phyloP scores from a whole-genome alignment of 2,113 vertebrate genomes.

The Coreoperca whiteheadi region DNA sequence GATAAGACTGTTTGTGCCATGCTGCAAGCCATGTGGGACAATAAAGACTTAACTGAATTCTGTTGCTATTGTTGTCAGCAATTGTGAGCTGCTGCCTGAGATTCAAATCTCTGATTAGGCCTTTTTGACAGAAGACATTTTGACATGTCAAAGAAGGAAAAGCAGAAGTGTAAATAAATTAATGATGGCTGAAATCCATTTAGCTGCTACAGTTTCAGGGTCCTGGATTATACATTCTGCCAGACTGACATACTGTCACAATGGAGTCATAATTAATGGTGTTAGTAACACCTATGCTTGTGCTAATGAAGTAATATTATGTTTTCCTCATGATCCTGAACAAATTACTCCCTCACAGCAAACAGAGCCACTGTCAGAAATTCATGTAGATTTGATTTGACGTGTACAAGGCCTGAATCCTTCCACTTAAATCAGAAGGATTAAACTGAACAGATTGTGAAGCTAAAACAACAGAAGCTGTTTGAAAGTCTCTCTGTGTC shows the following conservation, averaged over 20 bases:
- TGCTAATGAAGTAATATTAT: no score
- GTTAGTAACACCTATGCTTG: not conserved
- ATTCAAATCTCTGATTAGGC: not conserved
- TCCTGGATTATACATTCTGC: no score
- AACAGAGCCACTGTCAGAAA: not conserved
- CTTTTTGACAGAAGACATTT: not conserved
- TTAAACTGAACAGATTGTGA: not conserved
- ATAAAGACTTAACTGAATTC: no score
- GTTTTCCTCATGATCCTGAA: not conserved
- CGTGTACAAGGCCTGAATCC: not conserved
- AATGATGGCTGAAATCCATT: no score
- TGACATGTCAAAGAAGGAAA: not conserved
- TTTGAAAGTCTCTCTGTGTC: not conserved
- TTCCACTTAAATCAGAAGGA: not conserved
- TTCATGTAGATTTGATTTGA: not conserved
- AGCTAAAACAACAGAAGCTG: not conserved
- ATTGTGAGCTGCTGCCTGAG: no score
- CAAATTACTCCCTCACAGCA: not conserved
- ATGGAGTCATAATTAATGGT: not conserved
- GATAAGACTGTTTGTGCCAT: no score
- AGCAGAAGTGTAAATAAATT: not conserved
- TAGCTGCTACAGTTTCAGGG: no score
- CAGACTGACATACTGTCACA: no score
- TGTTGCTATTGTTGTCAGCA: no score
- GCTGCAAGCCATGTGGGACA: no score